A percentile compares a stretch with the other conserved stretches of the same genome.
Conservation (phyloP, 2,888 invertebrate genomes). For the Pseudococcus longispinus region DNA sequence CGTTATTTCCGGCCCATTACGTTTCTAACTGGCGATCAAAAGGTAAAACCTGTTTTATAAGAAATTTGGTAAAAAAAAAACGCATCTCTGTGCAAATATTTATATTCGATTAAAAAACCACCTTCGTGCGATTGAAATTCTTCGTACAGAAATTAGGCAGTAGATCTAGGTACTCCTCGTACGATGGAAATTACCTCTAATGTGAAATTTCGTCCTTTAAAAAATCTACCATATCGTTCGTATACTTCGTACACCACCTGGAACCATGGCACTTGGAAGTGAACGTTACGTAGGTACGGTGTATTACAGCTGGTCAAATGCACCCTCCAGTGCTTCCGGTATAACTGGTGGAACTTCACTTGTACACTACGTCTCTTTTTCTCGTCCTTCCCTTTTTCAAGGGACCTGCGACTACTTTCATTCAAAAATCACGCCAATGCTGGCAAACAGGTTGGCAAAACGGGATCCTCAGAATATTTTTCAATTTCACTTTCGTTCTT, state of each 20-base stretch:
- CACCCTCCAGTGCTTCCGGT: conserved; percentile 54
- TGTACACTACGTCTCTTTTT: conserved; percentile 28
- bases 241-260: neutral
- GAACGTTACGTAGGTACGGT: neutral
- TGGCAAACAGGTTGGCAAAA: conserved; percentile 15
- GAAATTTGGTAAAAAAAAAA: neutral
- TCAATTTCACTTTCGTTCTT: neutral
- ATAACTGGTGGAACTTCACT: conserved; percentile 54
- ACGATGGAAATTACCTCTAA: neutral
- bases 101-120: conserved; percentile 4
- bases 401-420: conserved; percentile 42
- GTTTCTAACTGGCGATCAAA: conserved; percentile 34
- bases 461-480: neutral
- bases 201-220: neutral
- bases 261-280: neutral
- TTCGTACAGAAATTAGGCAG: neutral
- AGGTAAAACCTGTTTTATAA: conserved; percentile 17
- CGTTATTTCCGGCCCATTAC: conserved; percentile 54
- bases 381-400: neutral
- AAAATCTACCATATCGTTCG: conserved; percentile 3
- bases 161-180: too few relatives aligned
- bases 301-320: conserved; percentile 53
- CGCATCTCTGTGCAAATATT: neutral
- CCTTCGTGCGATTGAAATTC: neutral
- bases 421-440: conserved; percentile 29